Evolutionary conservation across 2,113 vertebrate species (phyloP).

Genomic region (Apodemus sylvaticus): DNA sequence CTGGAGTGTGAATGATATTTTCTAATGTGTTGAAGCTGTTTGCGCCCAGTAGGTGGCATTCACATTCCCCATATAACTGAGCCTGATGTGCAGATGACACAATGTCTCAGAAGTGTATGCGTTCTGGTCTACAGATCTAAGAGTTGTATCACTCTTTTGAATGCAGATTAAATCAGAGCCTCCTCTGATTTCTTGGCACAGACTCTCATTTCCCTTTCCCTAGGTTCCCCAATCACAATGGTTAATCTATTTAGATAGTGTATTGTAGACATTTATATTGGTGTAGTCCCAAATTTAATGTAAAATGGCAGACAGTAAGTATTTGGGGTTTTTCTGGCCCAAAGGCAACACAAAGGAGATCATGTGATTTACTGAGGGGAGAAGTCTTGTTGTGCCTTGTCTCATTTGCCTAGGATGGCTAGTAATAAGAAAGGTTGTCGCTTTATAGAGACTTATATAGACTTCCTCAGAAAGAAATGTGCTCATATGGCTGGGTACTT

Average conservation of each 20-base stretch:
- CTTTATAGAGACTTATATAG: background rate
- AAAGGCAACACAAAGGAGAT: background rate
- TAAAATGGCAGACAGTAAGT: background rate
- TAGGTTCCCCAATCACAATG: background rate
- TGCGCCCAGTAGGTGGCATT: slow-evolving; percentile 79
- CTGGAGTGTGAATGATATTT: background rate
- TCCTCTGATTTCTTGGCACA: background rate
- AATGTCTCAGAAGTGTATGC: background rate
- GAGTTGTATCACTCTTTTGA: background rate
- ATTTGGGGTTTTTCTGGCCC: background rate
- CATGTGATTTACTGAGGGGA: background rate
- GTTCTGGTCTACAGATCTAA: background rate
- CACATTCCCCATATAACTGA: slow-evolving; percentile 32
- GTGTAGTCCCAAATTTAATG: background rate
- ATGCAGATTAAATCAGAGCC: background rate
- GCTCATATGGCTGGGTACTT: background rate
- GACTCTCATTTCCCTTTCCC: background rate
- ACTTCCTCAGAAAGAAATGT: background rate
- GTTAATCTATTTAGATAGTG: background rate
- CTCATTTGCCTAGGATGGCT: background rate
- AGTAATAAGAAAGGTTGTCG: background rate
- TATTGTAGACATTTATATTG: background rate
- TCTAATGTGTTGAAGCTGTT: fast-evolving
- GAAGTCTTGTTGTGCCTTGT: fast-evolving
- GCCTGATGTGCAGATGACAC: background rate